A percentile compares a stretch with the other conserved stretches of the same genome.
These are phyloP conservation scores for Telmatherina bonti DNA, from an alignment of 2,797 vertebrate species.

Conservation along the genomic window DNA sequence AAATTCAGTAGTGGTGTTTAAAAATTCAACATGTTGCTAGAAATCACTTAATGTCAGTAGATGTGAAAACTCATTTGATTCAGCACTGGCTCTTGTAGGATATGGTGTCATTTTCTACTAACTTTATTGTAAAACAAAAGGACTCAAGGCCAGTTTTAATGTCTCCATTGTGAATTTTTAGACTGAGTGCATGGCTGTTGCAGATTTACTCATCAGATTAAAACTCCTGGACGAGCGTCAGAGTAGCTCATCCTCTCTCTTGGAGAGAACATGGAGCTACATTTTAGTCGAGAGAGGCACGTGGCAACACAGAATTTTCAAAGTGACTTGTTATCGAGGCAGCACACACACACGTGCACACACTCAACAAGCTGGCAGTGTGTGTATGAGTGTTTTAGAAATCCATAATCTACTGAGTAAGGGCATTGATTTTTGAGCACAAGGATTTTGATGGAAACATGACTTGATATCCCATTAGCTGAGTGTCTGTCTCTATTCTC, in stretches of 20 bases:
- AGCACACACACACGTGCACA: conserved; percentile 29
- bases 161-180: conserved; percentile 55
- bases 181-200: conserved; percentile 47
- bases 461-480: conserved; percentile 74
- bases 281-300: conserved; percentile 53
- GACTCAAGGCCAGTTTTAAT: conserved; percentile 42
- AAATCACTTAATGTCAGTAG: conserved; percentile 58
- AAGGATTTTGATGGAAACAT: conserved; percentile 72
- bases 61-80: conserved; percentile 48
- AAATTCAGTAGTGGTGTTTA: conserved; percentile 63
- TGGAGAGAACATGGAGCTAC: conserved; percentile 41
- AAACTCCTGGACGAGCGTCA: conserved; percentile 48
- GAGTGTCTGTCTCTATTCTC: conserved; percentile 66
- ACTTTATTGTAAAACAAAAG: conserved; percentile 55
- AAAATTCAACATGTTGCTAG: conserved; percentile 57
- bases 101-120: conserved; percentile 46
- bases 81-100: conserved; percentile 49
- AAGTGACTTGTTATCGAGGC: conserved; percentile 64
- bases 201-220: conserved; percentile 59
- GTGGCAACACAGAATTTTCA: conserved; percentile 56
- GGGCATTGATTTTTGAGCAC: conserved; percentile 72
- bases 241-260: conserved; percentile 41
- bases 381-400: conserved; percentile 68
- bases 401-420: conserved; percentile 76
- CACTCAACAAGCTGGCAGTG: conserved; percentile 56